A percentile compares a stretch with the other conserved stretches of the same genome.
Conservation (phyloP, 2,888 invertebrate species). For the Calameuta filiformis region DNA sequence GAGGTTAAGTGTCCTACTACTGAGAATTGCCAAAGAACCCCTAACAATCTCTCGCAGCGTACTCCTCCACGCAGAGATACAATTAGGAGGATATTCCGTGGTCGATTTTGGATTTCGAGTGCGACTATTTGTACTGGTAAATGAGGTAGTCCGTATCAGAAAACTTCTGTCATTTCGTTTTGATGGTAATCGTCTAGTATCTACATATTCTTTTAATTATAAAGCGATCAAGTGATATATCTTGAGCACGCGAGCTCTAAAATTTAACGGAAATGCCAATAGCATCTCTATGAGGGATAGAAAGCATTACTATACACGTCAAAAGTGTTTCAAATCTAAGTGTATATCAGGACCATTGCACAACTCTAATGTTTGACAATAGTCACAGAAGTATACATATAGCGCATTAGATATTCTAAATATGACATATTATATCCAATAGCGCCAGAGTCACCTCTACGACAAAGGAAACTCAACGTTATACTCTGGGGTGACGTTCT, state of each 20-base stretch:
- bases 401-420: no score
- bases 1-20: not conserved
- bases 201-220: not conserved
- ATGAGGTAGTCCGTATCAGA: not conserved
- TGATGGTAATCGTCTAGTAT: not conserved
- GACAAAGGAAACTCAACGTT: not conserved
- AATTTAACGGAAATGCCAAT: not conserved
- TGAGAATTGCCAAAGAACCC: not conserved
- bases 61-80: not conserved
- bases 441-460: not conserved
- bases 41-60: not conserved
- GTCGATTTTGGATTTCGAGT: not conserved
- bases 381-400: not conserved
- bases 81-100: not conserved
- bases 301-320: not conserved
- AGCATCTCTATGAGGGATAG: not conserved
- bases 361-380: not conserved
- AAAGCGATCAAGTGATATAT: not conserved
- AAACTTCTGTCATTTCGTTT: not conserved
- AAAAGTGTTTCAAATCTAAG: not conserved
- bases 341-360: not conserved
- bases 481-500: not conserved
- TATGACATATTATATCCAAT: not conserved
- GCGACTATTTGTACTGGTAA: not conserved
- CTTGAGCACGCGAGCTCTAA: not conserved